Percentiles rank a stretch among this genome's conserved stretches.
phyloP scores from a whole-genome alignment of 2,113 vertebrate species.

The Lasiurus cinereus region DNA sequence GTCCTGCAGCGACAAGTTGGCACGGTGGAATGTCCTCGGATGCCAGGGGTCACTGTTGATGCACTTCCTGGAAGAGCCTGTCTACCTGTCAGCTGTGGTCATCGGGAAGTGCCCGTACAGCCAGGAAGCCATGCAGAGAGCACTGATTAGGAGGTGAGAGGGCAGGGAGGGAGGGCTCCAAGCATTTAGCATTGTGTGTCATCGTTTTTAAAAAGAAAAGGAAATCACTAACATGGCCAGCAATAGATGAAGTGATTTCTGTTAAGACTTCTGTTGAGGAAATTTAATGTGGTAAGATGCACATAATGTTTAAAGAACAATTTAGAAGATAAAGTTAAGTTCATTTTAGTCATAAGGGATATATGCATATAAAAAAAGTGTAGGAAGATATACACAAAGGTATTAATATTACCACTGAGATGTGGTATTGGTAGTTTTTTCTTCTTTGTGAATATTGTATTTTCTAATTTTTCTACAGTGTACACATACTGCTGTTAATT shows the following conservation, averaged over 20 bases:
- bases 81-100: conserved; percentile 92
- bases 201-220: neutral
- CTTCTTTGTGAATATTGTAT: neutral
- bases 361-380: neutral
- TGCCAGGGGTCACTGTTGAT: conserved; percentile 96
- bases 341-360: neutral
- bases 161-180: neutral
- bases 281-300: conserved; percentile 29
- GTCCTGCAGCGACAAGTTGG: conserved; percentile 97
- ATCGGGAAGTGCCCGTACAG: conserved; percentile 94
- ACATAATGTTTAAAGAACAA: conserved; percentile 38
- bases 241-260: neutral
- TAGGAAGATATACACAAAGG: neutral
- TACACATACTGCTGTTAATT: neutral
- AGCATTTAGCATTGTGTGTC: neutral
- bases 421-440: neutral
- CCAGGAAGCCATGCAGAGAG: conserved; percentile 90
- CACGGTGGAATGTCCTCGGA: conserved; percentile 93
- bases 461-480: neutral
- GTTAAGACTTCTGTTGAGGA: neutral
- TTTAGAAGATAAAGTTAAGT: conserved; percentile 11
- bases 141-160: conserved; percentile 90
- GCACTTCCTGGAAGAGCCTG: conserved; percentile 93
- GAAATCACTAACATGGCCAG: neutral
- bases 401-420: neutral